These are phyloP conservation scores for Drosophila melanosoma DNA, from an alignment of 2,888 invertebrate species.

Conservation along the genomic window DNA sequence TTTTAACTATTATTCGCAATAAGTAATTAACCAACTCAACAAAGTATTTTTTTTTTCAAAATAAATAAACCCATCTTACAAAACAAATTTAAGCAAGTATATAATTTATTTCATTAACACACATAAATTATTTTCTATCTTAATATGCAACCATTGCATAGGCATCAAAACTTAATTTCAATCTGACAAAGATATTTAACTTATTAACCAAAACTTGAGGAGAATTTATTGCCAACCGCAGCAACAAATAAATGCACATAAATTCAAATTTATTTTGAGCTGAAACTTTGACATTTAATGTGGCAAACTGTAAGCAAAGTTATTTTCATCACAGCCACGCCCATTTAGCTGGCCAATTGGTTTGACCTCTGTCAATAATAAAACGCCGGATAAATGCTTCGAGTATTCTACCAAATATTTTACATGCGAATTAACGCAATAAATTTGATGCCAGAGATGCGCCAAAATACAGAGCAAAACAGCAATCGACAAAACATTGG, in stretches of 20 bases:
- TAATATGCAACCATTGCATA: background rate
- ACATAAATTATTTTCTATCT: background rate
- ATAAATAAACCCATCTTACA: background rate
- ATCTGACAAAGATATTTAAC: slow-evolving; percentile 53
- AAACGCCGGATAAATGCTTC: slow-evolving; percentile 79
- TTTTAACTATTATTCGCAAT: background rate
- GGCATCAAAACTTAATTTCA: slow-evolving; percentile 62
- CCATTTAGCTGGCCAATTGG: slow-evolving; percentile 1
- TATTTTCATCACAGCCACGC: slow-evolving; percentile 39
- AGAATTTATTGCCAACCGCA: slow-evolving; percentile 67
- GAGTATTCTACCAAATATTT: slow-evolving; percentile 72
- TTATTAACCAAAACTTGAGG: slow-evolving; percentile 58
- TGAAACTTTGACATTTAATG: slow-evolving; percentile 59
- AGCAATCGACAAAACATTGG: slow-evolving; percentile 28
- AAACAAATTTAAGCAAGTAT: background rate
- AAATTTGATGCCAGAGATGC: slow-evolving; percentile 65
- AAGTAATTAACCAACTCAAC: background rate
- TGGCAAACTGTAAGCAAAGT: slow-evolving; percentile 17
- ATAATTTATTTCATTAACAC: background rate
- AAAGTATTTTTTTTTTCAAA: background rate
- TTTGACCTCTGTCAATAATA: slow-evolving; percentile 75
- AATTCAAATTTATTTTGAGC: slow-evolving; percentile 61
- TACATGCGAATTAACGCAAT: slow-evolving; percentile 80
- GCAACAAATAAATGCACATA: slow-evolving; percentile 54
- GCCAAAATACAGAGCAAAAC: slow-evolving; percentile 33